phyloP scores from a whole-genome alignment of 2,113 vertebrate species.

The Geococcyx californianus region DNA sequence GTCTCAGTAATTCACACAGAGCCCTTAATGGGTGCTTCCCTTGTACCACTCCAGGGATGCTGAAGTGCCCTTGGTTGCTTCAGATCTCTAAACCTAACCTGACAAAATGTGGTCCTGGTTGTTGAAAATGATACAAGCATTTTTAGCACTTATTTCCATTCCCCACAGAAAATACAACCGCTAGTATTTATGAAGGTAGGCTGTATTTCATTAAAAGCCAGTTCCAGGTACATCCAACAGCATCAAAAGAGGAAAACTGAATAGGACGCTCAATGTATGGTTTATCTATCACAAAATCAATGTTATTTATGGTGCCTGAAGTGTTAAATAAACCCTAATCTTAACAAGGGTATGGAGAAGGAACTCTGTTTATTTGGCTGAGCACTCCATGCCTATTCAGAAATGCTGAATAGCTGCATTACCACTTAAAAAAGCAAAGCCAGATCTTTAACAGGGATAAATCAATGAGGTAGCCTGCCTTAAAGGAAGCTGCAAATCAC shows the following conservation, averaged over 20 bases:
- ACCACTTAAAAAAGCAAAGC: neutral
- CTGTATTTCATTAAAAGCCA: neutral
- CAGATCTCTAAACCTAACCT: neutral
- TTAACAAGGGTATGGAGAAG: neutral
- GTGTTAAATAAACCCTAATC: neutral
- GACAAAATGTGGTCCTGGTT: neutral
- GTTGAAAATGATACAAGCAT: neutral
- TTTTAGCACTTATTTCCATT: neutral
- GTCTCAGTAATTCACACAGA: neutral
- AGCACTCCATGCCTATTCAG: neutral
- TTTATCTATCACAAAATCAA: neutral
- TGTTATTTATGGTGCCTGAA: neutral
- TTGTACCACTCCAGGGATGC: neutral
- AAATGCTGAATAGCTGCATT: neutral
- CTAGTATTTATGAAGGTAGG: neutral
- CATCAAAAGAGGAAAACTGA: neutral
- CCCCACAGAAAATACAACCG: neutral
- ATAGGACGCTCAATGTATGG: neutral
- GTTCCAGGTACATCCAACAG: neutral
- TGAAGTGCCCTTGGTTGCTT: neutral
- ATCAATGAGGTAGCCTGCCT: neutral
- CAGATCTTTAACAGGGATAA: neutral
- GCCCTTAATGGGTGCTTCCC: fast-evolving
- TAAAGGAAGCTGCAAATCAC: neutral
- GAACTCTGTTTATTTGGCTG: neutral